Evolutionary conservation across 2,888 invertebrate genomes (phyloP), one percentile per base, ranked within the genome.

Genomic region (Cephus runcator): DNA sequence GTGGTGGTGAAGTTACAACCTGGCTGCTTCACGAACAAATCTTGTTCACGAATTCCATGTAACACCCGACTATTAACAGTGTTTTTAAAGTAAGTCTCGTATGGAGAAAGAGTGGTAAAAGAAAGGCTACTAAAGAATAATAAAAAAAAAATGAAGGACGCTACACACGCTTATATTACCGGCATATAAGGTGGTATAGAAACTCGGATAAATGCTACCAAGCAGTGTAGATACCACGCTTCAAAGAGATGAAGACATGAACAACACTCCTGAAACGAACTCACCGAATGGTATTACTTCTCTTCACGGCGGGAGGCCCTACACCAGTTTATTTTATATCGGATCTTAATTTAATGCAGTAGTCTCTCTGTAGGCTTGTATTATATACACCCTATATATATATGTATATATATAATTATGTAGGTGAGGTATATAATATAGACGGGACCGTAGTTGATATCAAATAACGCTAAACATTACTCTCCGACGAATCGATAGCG

Each of bases 321-420:
- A 69, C 81, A 78, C 76, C 75, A 81, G 82, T 78, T 87, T 87
- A 87, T 85, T 85, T 86, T 84, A 83, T 83, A 85, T 83, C 79
- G 82, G 86, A 83, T 82, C 85, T 85, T 85, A 85, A 85, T 85
- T 85, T 86, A 86, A 87, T 85, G 34, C 34, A 31, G 33, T 34
- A 31, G 34, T 34, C 34, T 69, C 34, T 69, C 23, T n/a, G 11
- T 31, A 23, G 23, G 23, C 56, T 23, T 56, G 56, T 56, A 56
- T 56, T 56, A 56, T 56, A 23, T 56, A 56, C 6, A 23, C 56
- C 35, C 80, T 34, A 23, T 71, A 69, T 0, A n/a, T 33, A 6
- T 33, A 33, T 69, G 78, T 81, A 77, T 15, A 15, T 83, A 30
- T 34, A 15, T 71, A 71, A 12, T 33, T 71, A 71, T 56, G 56